Conservation (phyloP, 2,888 invertebrate genomes). For the Euclidia mi region DNA sequence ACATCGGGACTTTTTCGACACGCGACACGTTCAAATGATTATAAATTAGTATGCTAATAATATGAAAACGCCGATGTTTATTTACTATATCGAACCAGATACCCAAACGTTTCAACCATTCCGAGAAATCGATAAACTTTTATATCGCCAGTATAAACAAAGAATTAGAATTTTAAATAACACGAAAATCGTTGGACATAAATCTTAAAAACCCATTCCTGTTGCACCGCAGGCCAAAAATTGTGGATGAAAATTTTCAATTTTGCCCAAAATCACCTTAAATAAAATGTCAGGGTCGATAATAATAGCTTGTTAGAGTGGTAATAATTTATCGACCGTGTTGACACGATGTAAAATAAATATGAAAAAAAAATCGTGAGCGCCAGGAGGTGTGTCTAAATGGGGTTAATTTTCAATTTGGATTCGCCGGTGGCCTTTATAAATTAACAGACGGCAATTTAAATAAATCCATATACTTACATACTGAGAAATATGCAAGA, state of each 20-base stretch:
- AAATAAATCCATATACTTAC: conserved; percentile 75
- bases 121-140: conserved; percentile 55
- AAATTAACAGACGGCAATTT: conserved; percentile 76
- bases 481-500: conserved; percentile 74
- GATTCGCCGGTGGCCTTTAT: conserved; percentile 84
- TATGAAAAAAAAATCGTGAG: conserved; percentile 70
- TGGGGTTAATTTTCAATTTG: conserved; percentile 88
- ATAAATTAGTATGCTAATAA: conserved; percentile 71
- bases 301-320: conserved; percentile 87
- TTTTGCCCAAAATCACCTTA: conserved; percentile 79
- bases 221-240: conserved; percentile 80
- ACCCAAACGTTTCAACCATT: conserved; percentile 49
- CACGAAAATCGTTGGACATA: conserved; percentile 70
- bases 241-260: conserved; percentile 80
- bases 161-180: conserved; percentile 72
- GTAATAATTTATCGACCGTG: conserved; percentile 85
- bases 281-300: conserved; percentile 86
- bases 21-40: conserved; percentile 69
- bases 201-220: conserved; percentile 81
- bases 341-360: conserved; percentile 83
- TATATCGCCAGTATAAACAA: conserved; percentile 58
- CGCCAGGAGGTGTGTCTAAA: conserved; percentile 84
- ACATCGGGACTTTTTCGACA: conserved; percentile 69
- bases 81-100: conserved; percentile 52
- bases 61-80: conserved; percentile 40